Conservation (phyloP, 2,113 vertebrate genomes). For the Actenoides lindsayi region DNA sequence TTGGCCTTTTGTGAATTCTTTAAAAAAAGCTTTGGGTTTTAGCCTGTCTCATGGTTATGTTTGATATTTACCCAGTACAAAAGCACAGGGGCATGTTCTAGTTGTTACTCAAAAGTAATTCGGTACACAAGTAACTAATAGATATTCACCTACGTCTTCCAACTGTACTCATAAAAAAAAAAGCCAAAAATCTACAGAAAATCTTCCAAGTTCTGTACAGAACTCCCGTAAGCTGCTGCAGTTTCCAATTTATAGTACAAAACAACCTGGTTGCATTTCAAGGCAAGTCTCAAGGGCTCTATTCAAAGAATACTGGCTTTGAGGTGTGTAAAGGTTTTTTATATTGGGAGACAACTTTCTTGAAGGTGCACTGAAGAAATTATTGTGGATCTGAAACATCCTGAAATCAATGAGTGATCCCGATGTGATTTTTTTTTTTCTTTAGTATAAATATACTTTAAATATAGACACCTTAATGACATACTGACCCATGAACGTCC, state of each 20-base stretch:
- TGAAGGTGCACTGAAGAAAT: background rate
- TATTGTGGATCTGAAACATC: background rate
- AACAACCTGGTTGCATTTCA: background rate
- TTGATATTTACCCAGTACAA: background rate
- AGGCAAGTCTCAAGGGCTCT: background rate
- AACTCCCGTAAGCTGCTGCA: background rate
- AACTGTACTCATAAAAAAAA: background rate
- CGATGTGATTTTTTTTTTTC: background rate
- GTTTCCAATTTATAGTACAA: background rate
- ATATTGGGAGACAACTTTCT: background rate
- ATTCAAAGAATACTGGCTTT: background rate
- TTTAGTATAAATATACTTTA: background rate
- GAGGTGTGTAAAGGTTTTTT: background rate
- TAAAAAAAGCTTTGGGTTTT: background rate
- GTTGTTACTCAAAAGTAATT: background rate
- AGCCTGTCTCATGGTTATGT: background rate
- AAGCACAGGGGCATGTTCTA: background rate
- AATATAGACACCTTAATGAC: background rate
- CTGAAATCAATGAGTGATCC: background rate
- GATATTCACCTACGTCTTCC: background rate
- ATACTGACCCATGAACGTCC: background rate
- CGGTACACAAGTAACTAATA: background rate
- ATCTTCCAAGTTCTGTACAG: background rate
- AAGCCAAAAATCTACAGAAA: background rate
- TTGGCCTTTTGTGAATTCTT: background rate